Evolutionary conservation across 2,113 vertebrate genomes (phyloP), one percentile per base, ranked within the genome.

Genomic region (Zosterops pallidus): DNA sequence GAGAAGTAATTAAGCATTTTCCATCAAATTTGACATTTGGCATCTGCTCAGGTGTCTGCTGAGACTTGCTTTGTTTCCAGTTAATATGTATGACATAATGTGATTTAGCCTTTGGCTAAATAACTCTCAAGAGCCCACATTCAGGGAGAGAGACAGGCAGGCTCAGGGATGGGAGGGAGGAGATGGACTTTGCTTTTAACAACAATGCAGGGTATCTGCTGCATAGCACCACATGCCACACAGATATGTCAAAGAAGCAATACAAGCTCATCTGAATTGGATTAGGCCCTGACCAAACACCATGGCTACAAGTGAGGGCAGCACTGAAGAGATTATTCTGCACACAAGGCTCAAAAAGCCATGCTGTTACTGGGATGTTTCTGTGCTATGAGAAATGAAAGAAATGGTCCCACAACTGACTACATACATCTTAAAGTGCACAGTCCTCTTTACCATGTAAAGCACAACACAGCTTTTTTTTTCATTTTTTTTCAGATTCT

Each of bases 1-100:
- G 33, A 94, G n/a, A 94, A 91, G 67, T 85, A 96, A 96, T 96
- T 96, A 96, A 91, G 90, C 55, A 82, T 90, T 97, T 95, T 80
- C 86, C 89, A 92, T 95, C 94, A 93, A 87, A 72, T 41, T 29
- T 96, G 96, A 95, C 89, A 86, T 96, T 86, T 91, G 68, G 78
- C 93, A 92, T 95, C 96, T 96, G 90, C 88, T 96, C 82, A 87
- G 92, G 86, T 77, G 46, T 82, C 87, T 92, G 60, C 46, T 44
- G 89, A 96, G 85, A 90, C 70, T 72, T 71, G 31, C 72, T 82
- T 91, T 94, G 63, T 68, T 96, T 80, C 76, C 85, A 92, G 41
- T 71, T 94, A 94, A 93, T 75, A 57, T 25, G 39, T 78, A 80
- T 0, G 0, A 81, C 69, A 79, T 33, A 57, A 90, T 35, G 63